phyloP scores from a whole-genome alignment of 2,113 vertebrate species.

The Apeltes quadracus region DNA sequence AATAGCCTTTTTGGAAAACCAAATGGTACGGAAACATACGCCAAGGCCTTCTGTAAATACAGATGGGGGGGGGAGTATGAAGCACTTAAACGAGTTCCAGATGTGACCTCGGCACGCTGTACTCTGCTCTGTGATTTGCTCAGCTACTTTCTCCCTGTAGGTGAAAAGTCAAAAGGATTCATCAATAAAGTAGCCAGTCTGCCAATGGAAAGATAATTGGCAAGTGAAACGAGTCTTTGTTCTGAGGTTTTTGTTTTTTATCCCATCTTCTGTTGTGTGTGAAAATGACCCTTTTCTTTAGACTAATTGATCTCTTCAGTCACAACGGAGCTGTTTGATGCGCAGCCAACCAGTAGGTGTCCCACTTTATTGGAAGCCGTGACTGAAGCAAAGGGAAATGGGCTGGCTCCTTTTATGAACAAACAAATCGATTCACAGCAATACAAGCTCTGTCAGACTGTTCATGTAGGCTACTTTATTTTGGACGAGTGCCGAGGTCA shows the following conservation, averaged over 20 bases:
- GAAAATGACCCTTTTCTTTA: not conserved
- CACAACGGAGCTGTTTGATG: not conserved
- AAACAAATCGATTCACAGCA: not conserved
- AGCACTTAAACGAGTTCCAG: conserved; percentile 32
- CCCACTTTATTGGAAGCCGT: not conserved
- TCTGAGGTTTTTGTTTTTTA: not conserved
- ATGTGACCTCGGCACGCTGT: conserved; percentile 23
- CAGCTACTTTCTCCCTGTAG: not conserved
- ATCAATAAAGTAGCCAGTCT: not conserved
- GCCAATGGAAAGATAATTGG: not conserved
- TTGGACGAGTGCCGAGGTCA: conserved; percentile 20
- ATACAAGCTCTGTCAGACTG: not conserved
- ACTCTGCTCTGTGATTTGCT: not conserved
- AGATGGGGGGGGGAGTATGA: conserved; percentile 11
- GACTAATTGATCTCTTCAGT: not conserved
- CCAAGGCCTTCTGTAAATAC: conserved; percentile 25
- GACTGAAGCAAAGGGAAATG: not conserved
- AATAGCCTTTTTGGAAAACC: conserved; percentile 52
- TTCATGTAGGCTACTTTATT: not conserved
- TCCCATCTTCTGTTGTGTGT: not conserved
- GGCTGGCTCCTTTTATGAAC: not conserved
- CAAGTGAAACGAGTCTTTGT: not conserved
- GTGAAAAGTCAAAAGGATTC: not conserved
- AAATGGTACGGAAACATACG: conserved; percentile 54
- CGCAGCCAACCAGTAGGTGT: not conserved